phyloP scores from a whole-genome alignment of 2,113 vertebrate species.

The Phalacrocorax brasilianus region DNA sequence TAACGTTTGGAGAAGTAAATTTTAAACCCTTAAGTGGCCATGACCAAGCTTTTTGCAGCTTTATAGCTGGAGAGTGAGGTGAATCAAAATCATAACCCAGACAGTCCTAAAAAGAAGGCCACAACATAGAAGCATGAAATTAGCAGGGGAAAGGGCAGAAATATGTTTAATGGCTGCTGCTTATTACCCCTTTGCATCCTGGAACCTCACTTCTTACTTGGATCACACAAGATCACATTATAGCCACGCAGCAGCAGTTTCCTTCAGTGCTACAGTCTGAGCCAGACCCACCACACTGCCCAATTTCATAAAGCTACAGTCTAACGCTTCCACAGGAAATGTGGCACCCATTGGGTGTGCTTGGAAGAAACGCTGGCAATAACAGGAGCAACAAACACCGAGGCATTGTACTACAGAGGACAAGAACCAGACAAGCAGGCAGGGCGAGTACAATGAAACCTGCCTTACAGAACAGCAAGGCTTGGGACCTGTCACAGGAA shows the following conservation, averaged over 20 bases:
- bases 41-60: neutral
- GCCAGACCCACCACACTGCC: neutral
- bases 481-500: neutral
- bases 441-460: neutral
- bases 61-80: neutral
- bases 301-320: neutral
- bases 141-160: too few species aligned
- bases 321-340: neutral
- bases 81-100: neutral
- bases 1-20: neutral
- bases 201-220: neutral
- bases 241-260: neutral
- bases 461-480: neutral
- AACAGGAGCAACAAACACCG: rapidly evolving
- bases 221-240: neutral
- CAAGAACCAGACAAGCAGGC: constrained; percentile 21
- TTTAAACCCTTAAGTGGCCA: neutral
- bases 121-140: neutral
- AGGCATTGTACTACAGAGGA: neutral
- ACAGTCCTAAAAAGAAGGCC: neutral
- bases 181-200: neutral
- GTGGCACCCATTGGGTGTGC: neutral
- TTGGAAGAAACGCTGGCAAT: neutral
- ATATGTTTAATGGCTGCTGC: neutral
- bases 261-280: neutral